Conservation (phyloP, 2,113 vertebrate genomes). For the Vireo altiloquus region DNA sequence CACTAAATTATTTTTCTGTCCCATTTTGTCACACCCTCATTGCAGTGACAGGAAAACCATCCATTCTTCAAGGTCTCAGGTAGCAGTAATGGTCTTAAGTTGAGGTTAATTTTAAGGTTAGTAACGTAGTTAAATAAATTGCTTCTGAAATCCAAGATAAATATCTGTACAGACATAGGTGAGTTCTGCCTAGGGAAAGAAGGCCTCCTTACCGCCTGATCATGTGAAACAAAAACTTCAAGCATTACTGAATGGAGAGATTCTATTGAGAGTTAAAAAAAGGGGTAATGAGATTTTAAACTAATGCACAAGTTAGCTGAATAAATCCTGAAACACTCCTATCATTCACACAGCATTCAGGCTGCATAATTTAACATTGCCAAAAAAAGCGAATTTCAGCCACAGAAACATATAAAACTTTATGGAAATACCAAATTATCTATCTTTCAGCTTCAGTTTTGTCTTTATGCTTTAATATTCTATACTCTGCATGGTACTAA, state of each 20-base stretch:
- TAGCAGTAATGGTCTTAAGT: not conserved
- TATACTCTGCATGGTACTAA: not conserved
- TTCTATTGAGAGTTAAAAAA: not conserved
- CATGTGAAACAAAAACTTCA: not conserved
- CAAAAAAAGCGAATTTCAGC: not conserved
- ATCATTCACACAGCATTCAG: not conserved
- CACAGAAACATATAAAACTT: not conserved
- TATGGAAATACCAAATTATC: not conserved
- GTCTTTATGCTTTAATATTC: not conserved
- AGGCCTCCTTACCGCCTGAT: not conserved
- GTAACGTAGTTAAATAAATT: not conserved
- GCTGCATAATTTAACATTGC: not conserved
- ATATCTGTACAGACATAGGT: not conserved
- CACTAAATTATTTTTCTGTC: not conserved
- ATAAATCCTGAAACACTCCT: not conserved
- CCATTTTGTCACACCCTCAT: not conserved
- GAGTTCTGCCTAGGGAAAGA: not conserved
- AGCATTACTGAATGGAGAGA: not conserved
- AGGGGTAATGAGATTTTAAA: not conserved
- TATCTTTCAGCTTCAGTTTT: not conserved
- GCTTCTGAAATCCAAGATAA: not conserved
- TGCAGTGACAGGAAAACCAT: not conserved
- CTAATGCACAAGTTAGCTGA: not conserved
- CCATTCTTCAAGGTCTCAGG: not conserved
- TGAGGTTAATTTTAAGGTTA: not conserved